These are phyloP conservation scores for Dromococcyx pavoninus DNA, from an alignment of 2,797 vertebrate genomes.

Conservation along the genomic window DNA sequence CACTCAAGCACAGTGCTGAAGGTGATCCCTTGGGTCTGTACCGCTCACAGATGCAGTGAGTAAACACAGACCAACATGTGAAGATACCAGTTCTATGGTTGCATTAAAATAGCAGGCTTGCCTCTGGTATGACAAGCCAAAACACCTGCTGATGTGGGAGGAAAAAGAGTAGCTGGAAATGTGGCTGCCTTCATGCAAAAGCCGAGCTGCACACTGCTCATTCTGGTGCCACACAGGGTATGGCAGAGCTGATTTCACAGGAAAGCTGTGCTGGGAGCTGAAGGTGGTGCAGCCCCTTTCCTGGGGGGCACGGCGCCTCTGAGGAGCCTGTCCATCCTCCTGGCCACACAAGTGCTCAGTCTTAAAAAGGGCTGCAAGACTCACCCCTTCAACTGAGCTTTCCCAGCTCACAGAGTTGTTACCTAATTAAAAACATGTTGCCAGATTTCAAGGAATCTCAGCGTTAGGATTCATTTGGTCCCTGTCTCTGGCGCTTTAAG, in stretches of 20 bases:
- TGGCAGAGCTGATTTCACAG: neutral
- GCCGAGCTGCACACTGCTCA: neutral
- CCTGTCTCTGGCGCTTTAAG: neutral
- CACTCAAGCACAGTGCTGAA: neutral
- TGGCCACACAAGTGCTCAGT: no score
- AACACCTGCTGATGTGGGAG: neutral
- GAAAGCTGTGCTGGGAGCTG: neutral
- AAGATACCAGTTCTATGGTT: rapidly evolving
- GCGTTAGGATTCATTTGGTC: neutral
- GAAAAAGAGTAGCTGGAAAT: neutral
- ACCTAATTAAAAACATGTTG: neutral
- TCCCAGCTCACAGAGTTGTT: rapidly evolving
- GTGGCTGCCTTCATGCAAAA: neutral
- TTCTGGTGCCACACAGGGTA: neutral
- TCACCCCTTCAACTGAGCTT: neutral
- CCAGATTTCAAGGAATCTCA: neutral
- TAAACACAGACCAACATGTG: rapidly evolving
- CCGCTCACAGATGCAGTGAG: neutral
- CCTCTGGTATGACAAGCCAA: neutral
- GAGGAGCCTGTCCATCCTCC: neutral
- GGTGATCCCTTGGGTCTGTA: neutral
- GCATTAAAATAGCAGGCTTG: neutral
- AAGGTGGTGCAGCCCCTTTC: neutral
- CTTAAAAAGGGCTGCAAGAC: neutral
- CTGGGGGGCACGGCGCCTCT: rapidly evolving